A percentile compares a stretch with the other conserved stretches of the same genome.
phyloP scores from a whole-genome alignment of 2,113 vertebrate species.

The Benthochromis sp. region DNA sequence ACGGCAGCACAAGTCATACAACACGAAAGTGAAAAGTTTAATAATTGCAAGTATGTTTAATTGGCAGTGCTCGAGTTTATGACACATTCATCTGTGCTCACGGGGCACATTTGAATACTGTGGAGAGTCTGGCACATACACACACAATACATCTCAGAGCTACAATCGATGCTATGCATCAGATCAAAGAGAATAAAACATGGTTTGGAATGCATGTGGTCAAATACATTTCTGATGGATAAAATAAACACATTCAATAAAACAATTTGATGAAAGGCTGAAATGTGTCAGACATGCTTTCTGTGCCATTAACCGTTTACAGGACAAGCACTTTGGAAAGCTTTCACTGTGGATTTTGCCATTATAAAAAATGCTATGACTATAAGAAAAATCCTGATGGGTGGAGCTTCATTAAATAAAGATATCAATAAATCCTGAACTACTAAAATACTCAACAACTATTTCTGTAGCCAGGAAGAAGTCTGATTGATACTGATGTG shows the following conservation, averaged over 20 bases:
- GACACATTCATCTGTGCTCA: neutral
- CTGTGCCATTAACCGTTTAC: neutral
- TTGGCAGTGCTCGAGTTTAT: neutral
- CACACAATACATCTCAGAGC: neutral
- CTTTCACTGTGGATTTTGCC: neutral
- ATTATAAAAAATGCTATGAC: neutral
- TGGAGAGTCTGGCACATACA: neutral
- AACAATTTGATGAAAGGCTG: neutral
- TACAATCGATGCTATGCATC: rapidly evolving
- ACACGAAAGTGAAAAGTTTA: neutral
- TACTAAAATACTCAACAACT: neutral
- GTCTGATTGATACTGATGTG: neutral
- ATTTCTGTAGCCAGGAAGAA: neutral
- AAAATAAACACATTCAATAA: neutral
- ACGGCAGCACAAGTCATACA: neutral
- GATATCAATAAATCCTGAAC: neutral
- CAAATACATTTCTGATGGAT: neutral
- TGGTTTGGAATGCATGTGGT: neutral
- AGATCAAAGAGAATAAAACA: neutral
- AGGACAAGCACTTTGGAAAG: neutral
- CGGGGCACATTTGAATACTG: neutral
- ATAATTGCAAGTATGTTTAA: neutral
- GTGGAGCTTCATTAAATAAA: rapidly evolving
- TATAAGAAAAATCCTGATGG: neutral
- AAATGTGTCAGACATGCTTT: neutral